These are phyloP conservation scores for Thaumatotibia leucotreta DNA, from an alignment of 1,140 invertebrate species.

Conservation along the genomic window DNA sequence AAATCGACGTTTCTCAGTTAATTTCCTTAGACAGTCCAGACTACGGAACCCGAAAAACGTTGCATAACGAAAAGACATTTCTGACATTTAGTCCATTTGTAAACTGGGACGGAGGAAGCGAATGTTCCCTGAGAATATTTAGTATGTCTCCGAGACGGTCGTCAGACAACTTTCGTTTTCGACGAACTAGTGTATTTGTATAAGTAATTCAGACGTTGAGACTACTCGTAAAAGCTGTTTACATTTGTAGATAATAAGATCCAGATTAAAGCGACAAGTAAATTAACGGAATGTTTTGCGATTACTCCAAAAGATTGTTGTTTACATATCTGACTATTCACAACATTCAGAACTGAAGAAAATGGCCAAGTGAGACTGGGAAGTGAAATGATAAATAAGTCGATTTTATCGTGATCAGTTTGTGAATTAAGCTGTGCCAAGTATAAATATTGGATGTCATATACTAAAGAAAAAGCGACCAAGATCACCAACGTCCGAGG, in stretches of 20 bases:
- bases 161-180: slow-evolving; percentile 35
- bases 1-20: too few species aligned
- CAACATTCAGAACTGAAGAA: too few species aligned
- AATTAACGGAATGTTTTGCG: background rate
- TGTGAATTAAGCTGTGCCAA: too few species aligned
- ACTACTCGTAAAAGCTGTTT: background rate
- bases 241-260: background rate
- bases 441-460: too few species aligned
- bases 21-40: background rate
- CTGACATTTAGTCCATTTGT: background rate
- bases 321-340: too few species aligned
- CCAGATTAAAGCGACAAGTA: background rate
- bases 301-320: background rate
- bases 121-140: slow-evolving; percentile 47
- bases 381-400: too few species aligned
- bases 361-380: too few species aligned
- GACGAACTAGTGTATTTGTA: slow-evolving; percentile 20
- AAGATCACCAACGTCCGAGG: too few species aligned
- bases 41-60: background rate
- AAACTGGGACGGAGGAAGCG: background rate
- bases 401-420: too few species aligned
- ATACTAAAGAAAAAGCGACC: too few species aligned
- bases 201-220: slow-evolving; percentile 12
- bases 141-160: slow-evolving; percentile 30
- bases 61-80: background rate